Evolutionary conservation across 1,140 invertebrate genomes (phyloP).

Genomic region (Halyomorpha halys): DNA sequence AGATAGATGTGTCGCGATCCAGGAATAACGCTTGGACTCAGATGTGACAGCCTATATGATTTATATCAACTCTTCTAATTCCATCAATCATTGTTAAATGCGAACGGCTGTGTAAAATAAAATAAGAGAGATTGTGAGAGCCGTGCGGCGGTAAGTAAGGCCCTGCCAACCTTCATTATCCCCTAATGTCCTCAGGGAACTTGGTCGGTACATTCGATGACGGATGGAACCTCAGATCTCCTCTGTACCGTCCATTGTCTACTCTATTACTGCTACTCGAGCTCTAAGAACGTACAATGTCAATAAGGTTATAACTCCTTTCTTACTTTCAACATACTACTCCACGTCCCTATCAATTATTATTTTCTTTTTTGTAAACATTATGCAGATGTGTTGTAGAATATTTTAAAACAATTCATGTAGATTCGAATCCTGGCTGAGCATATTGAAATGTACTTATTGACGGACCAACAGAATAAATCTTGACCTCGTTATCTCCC

Average conservation of each 20-base stretch:
- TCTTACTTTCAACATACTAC: no score
- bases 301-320: no score
- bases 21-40: background rate
- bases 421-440: no score
- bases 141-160: background rate
- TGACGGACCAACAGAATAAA: no score
- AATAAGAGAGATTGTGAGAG: background rate
- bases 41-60: background rate
- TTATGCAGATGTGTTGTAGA: no score
- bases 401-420: no score
- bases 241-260: background rate
- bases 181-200: background rate
- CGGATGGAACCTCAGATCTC: background rate
- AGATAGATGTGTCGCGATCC: background rate
- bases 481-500: no score
- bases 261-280: background rate
- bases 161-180: conserved; percentile 4
- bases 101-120: background rate
- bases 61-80: background rate
- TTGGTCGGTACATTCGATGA: background rate
- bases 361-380: no score
- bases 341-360: no score
- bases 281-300: no score
- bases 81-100: conserved; percentile 10
- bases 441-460: no score